Base-by-base conservation (phyloP, 1,140 invertebrate species). In the Habropoda laboriosa region DNA sequence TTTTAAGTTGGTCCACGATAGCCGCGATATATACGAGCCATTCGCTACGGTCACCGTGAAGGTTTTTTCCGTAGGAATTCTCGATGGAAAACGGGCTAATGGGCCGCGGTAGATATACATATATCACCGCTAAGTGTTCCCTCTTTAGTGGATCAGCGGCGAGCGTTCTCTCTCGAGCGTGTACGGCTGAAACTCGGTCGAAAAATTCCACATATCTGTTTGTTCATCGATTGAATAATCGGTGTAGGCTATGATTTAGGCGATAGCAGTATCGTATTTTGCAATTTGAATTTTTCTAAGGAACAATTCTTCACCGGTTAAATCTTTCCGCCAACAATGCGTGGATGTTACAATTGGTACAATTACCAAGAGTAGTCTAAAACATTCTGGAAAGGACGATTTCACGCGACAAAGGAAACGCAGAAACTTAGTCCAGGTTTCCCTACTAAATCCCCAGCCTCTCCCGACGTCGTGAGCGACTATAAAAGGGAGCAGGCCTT, bases 1-100 rank as follows among this genome's bases (percentile, higher is more conserved):
- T 84, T 85, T 76, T 76, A 72, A 81, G 80, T 80, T 84, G 8
- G n/a, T 16, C 51, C 32, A 13, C 27, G 64, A 70, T 47, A 40
- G 16, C n/a, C 35, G 10, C 45, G 30, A 67, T 68, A 51, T n/a
- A n/a, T 42, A 55, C 58, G 70, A 63, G 38, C 6, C 57, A 47
- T 21, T 3, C 13, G 8, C 4, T 10, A n/a, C 3, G 18, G 18
- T 30, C 40, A 24, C 42, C 30, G 61, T 83, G 66, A 73, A 73
- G 12, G 32, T 49, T 76, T 72, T 67, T 68, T 55, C 32, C 42
- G 51, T 24, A 32, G 24, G n/a, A 6, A 38, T 27, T 3, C 16
- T 5, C 42, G 2, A 8, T 32, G 0, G 27, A 49, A n/a, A 58
- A 30, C 8, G 40, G 70, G 40, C n/a, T 24, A 71, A 60, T 27